Percentiles rank a stretch among this genome's conserved stretches.
These are phyloP conservation scores for Apis cerana DNA, from an alignment of 1,140 invertebrate species.

Conservation along the genomic window DNA sequence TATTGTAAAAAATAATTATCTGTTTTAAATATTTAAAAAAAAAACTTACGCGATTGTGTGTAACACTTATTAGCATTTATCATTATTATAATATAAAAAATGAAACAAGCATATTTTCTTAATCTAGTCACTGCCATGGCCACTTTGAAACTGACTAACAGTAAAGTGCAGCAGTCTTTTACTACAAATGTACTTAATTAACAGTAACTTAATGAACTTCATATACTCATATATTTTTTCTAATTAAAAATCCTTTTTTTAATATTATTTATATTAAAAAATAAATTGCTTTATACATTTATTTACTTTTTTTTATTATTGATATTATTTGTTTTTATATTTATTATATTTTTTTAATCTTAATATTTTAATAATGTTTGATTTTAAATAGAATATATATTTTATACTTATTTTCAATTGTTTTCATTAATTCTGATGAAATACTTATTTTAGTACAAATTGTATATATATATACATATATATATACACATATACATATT, in stretches of 20 bases:
- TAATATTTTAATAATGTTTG: neutral
- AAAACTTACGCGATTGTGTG: constrained; percentile 16
- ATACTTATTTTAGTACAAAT: constrained; percentile 60
- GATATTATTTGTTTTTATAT: neutral
- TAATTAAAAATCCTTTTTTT: constrained; percentile 32
- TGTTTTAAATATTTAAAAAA: neutral
- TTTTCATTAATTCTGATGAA: constrained; percentile 50
- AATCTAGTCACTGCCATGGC: constrained; percentile 50
- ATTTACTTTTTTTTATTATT: neutral
- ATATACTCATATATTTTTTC: constrained; percentile 26
- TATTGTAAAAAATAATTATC: neutral
- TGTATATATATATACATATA: constrained; percentile 4
- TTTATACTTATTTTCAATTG: constrained; percentile 7
- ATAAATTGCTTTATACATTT: neutral
- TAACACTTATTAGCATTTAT: constrained; percentile 49
- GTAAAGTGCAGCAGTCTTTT: constrained; percentile 37
- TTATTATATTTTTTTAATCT: neutral
- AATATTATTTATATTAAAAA: neutral
- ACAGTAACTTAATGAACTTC: neutral
- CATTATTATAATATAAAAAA: constrained; percentile 30
- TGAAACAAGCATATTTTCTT: constrained; percentile 42
- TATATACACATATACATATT: neutral
- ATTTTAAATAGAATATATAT: neutral
- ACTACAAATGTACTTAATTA: constrained; percentile 44
- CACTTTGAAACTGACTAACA: constrained; percentile 37